Evolutionary conservation across 2,797 vertebrate species (phyloP), one percentile per base, ranked within the genome.

Genomic region (Tadarida brasiliensis): DNA sequence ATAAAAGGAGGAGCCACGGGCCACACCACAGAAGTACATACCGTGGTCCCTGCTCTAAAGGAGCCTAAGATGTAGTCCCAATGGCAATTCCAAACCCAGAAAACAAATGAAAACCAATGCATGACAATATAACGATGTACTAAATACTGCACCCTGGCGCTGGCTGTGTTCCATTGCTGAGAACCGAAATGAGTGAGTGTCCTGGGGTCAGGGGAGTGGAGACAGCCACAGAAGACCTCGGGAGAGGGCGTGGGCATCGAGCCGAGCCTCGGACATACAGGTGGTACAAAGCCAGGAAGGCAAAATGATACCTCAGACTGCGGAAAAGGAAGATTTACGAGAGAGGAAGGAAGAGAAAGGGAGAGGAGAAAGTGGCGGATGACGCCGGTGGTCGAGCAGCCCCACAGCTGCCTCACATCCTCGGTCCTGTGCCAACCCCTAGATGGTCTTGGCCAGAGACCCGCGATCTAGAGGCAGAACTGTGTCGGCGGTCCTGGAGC

Each of bases 121-220:
- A 15, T 11, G 7, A 11, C 57, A 47, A 47, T 56, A 33, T 19
- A n/a, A 68, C 7, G 6, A 54, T 24, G 28, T 14, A 8, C 17
- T 33, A 51, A 51, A 17, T 7, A 28, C 26, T 1, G 1, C 6
- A 16, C 63, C 39, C 12, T 0, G 2, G 11, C 17, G 2, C 44
- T 47, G 30, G 59, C 57, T 30, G 10, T 20, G 16, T 22, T 61
- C 24, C 2, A 2, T 67, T 12, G n/a, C 87, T 10, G 5, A 68
- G 59, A 82, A 47, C 51, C 0, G 2, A 47, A 47, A 54, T 4
- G 12, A 70, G 24, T 6, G 8, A 24, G 4, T 8, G 49, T 81
- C 20, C 16, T 0, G 8, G 35, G 39, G 54, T 30, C 63, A 11
- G 26, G 61, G 47, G 47, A 33, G 4, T 39, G 59, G 49, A 68